Percentiles rank a stretch among this genome's conserved stretches.
Conservation (phyloP, 2,113 vertebrate species). For the Clarias gariepinus region DNA sequence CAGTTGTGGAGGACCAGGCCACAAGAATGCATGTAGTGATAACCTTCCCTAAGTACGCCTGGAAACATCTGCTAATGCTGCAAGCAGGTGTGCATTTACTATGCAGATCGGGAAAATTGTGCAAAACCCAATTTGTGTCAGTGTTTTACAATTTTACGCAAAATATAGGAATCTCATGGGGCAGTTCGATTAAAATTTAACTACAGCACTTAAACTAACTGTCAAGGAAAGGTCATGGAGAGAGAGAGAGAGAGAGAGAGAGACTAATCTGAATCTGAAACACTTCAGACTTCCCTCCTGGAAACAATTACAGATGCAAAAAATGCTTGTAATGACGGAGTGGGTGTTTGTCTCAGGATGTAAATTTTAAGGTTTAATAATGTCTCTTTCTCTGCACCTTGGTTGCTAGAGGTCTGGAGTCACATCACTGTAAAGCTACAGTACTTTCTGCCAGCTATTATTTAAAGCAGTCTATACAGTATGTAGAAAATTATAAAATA, state of each 20-base stretch:
- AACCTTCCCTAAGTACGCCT: not conserved
- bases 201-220: not conserved
- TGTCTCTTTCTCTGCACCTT: not conserved
- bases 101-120: not conserved
- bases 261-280: slow-evolving; percentile 56
- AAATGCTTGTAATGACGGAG: slow-evolving; percentile 44
- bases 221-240: not conserved
- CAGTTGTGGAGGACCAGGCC: not conserved
- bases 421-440: not conserved
- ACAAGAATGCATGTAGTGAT: slow-evolving; percentile 21
- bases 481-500: not conserved
- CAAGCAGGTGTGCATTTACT: not conserved
- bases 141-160: not conserved
- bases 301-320: slow-evolving; percentile 68
- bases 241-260: slow-evolving; percentile 8
- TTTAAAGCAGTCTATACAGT: not conserved
- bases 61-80: slow-evolving; percentile 11
- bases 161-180: slow-evolving; percentile 2
- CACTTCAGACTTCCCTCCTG: slow-evolving; percentile 75
- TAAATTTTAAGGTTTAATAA: not conserved
- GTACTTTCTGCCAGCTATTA: not conserved
- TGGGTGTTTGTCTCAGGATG: not conserved
- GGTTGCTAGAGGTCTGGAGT: not conserved
- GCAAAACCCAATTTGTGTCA: not conserved
- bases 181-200: slow-evolving; percentile 5